Conservation (phyloP, 2,113 vertebrate genomes). For the Eupsittula cactorum region DNA sequence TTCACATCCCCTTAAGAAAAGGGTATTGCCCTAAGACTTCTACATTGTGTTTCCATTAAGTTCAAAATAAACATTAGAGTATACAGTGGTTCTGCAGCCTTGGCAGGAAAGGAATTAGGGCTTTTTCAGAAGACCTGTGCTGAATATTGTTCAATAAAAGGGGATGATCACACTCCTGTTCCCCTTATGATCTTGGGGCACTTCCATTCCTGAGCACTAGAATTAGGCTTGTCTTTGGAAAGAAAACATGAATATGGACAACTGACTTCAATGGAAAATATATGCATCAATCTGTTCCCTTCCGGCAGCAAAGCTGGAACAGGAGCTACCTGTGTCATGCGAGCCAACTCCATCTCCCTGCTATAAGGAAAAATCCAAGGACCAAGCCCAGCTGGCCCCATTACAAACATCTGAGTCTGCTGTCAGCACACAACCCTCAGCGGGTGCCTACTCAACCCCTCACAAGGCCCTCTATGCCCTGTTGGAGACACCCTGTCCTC, state of each 20-base stretch:
- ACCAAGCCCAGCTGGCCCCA: neutral
- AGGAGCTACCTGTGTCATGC: neutral
- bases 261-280: neutral
- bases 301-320: neutral
- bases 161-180: neutral
- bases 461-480: rapidly evolving
- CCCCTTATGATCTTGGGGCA: neutral
- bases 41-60: neutral
- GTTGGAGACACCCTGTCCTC: rapidly evolving
- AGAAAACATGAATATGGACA: neutral
- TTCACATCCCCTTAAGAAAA: neutral
- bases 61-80: neutral
- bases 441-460: neutral
- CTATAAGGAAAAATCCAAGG: neutral
- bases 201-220: neutral
- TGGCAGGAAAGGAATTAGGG: neutral
- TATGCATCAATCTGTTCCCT: neutral
- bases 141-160: neutral
- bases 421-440: rapidly evolving
- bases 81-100: neutral
- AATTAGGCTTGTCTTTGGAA: neutral
- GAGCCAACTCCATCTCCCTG: neutral
- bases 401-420: neutral
- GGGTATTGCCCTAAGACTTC: neutral
- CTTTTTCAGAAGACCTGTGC: neutral